Evolutionary conservation across 2,113 vertebrate species (phyloP), one percentile per base, ranked within the genome.

Genomic region (Syrmaticus mikado): DNA sequence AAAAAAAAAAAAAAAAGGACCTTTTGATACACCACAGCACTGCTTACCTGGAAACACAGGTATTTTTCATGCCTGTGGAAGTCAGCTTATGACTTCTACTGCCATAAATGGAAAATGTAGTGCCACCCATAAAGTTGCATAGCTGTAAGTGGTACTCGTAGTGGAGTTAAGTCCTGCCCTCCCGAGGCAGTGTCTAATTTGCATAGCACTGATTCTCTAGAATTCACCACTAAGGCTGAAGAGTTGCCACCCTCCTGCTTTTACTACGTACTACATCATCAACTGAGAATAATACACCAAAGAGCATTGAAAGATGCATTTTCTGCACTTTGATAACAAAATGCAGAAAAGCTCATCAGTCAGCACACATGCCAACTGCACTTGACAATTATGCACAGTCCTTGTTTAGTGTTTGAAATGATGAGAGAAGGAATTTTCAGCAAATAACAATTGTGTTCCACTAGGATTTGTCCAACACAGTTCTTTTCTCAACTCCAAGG

Each of bases 291-390:
- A 75, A 84, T 11, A 28, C 17, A 36, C 64, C 15, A 57, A 36
- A 41, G 58, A 58, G 24, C 16, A 40, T 2, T 67, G 79, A 73
- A 87, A 77, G 27, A 70, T 4, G 6, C 48, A 62, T 76, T 58
- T 38, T 58, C 65, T 50, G 34, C 24, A 58, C 21, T 73, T 73
- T 4, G 4, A 64, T 61, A 91, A 75, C 46, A 36, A 41, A 62
- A 22, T 7, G 11, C 38, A 66, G n/a, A 77, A 85, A 71, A 21
- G 13, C 25, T 71, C 0, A 0, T 46, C 7, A 0, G 61, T 82
- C 48, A 85, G 32, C 30, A 34, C 32, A 24, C 16, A 27, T 16
- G 24, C 14, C 14, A 68, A 8, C 2, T 32, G 18, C n/a, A 61
- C 3, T 5, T 55, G 43, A 25, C 50, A 93, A 64, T 58, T 77